Percentiles rank a stretch among this genome's conserved stretches.
These are phyloP conservation scores for Rhincodon typus DNA, from an alignment of 2,797 vertebrate species.

Conservation along the genomic window DNA sequence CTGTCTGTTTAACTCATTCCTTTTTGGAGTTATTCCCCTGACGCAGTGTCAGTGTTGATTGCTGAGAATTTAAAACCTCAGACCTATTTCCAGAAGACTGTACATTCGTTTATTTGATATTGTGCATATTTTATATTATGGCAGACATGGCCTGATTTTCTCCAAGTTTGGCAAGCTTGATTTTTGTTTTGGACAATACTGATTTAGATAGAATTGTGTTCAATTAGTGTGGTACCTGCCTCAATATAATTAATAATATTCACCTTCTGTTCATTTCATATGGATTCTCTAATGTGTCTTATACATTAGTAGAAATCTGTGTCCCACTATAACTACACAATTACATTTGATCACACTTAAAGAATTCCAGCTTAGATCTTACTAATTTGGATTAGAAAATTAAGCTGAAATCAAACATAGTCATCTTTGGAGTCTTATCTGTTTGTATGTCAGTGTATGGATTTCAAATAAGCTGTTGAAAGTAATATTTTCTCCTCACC, in stretches of 20 bases:
- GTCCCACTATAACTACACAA: not conserved
- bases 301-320: not conserved
- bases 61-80: not conserved
- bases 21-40: not conserved
- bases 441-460: not conserved
- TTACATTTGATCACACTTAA: not conserved
- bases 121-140: not conserved
- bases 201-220: not conserved
- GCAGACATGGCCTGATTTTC: not conserved
- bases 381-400: not conserved
- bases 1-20: no score
- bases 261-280: not conserved
- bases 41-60: not conserved
- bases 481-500: not conserved
- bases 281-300: not conserved
- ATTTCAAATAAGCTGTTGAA: conserved; percentile 1
- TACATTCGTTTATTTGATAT: not conserved
- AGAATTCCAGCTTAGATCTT: not conserved
- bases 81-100: not conserved
- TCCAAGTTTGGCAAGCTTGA: not conserved
- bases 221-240: not conserved
- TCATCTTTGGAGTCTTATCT: not conserved
- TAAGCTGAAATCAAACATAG: not conserved
- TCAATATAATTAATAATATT: not conserved
- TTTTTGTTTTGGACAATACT: not conserved